Conservation (phyloP, 2,113 vertebrate species). For the Mungos mungo region DNA sequence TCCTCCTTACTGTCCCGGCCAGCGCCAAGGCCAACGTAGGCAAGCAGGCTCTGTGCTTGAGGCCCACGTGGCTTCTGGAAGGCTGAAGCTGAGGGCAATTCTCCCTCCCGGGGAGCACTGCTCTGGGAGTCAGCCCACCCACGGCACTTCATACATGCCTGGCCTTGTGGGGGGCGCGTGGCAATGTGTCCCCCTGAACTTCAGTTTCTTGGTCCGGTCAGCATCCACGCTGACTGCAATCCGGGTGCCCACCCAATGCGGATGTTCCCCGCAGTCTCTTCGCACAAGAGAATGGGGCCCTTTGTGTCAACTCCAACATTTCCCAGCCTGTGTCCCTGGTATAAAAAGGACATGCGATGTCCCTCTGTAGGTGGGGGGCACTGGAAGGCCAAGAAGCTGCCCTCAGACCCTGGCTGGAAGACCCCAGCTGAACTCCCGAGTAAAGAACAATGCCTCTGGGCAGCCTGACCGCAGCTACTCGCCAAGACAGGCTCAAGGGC, state of each 20-base stretch:
- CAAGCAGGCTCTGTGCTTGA: background rate
- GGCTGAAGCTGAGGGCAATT: background rate
- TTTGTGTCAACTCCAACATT: background rate
- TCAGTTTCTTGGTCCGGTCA: background rate
- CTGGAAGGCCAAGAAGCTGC: background rate
- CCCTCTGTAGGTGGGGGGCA: background rate
- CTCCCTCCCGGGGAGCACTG: background rate
- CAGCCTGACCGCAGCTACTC: background rate
- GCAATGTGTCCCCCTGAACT: background rate
- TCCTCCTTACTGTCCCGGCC: too few species aligned
- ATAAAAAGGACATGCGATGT: background rate
- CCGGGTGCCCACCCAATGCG: accelerated
- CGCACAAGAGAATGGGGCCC: accelerated
- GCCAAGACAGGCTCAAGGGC: background rate
- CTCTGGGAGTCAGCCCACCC: background rate
- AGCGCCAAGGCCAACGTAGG: accelerated
- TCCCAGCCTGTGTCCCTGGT: accelerated
- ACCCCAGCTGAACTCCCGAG: accelerated
- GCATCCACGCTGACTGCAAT: accelerated
- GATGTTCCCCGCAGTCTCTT: accelerated
- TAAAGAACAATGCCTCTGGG: background rate
- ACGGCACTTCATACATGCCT: accelerated
- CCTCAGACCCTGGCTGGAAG: background rate
- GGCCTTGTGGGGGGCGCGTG: background rate
- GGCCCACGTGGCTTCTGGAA: background rate